Percentiles rank a stretch among this genome's conserved stretches.
Conservation (phyloP, 2,113 vertebrate genomes). For the Ranitomeya variabilis region DNA sequence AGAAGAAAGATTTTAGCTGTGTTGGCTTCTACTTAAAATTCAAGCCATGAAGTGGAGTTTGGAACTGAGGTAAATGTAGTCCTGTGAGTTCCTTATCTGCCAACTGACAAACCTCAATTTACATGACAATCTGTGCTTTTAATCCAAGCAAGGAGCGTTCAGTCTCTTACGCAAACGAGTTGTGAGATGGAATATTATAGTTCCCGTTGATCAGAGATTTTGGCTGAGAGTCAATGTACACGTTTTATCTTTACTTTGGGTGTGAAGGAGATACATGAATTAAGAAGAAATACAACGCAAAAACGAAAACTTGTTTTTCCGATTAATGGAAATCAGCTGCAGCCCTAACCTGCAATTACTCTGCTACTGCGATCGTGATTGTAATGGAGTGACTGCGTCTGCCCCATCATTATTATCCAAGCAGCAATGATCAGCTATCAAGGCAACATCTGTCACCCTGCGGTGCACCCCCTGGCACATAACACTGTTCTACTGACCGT, state of each 20-base stretch:
- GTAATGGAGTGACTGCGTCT: conserved; percentile 2
- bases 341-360: conserved; percentile 22
- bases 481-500: background rate
- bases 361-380: conserved; percentile 14
- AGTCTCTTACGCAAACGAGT: conserved; percentile 39
- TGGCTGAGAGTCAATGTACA: conserved; percentile 34
- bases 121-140: conserved; percentile 46
- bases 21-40: conserved; percentile 43
- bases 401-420: conserved; percentile 30
- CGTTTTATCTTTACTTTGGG: conserved; percentile 30
- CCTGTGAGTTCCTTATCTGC: conserved; percentile 49
- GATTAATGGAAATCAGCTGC: conserved; percentile 48
- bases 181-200: conserved; percentile 41
- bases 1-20: conserved; percentile 30
- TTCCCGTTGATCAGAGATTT: conserved; percentile 33
- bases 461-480: background rate
- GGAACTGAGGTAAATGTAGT: conserved; percentile 43
- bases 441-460: conserved; percentile 28
- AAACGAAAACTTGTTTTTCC: conserved; percentile 5
- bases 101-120: conserved; percentile 48
- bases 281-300: background rate
- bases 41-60: conserved; percentile 32
- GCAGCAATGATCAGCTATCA: conserved; percentile 32
- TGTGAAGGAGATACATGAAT: conserved; percentile 14
- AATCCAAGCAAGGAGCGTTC: conserved; percentile 38